A percentile compares a stretch with the other conserved stretches of the same genome.
Conservation (phyloP, 2,113 vertebrate species). For the Phalacrocorax aristotelis region DNA sequence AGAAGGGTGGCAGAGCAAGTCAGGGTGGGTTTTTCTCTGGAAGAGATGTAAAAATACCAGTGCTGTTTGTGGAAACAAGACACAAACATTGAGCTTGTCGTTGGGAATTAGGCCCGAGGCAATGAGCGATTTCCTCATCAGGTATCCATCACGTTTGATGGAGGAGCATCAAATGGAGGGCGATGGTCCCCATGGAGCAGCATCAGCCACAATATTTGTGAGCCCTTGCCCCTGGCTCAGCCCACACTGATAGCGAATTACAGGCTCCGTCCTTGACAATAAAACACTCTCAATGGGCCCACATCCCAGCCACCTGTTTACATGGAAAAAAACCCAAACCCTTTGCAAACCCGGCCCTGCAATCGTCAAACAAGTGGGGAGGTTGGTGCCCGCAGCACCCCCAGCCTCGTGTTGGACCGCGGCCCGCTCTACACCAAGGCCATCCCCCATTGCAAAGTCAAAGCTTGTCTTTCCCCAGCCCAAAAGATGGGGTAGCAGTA, state of each 20-base stretch:
- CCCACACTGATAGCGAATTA: neutral
- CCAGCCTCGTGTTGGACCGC: neutral
- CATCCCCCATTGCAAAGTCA: neutral
- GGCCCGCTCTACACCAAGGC: neutral
- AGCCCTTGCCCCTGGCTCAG: neutral
- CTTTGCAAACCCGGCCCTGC: neutral
- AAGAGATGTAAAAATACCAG: neutral
- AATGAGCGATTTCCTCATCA: neutral
- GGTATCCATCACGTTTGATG: neutral
- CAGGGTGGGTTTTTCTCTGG: too few relatives aligned
- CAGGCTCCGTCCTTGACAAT: rapidly evolving
- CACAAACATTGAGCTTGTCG: neutral
- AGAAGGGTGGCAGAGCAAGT: neutral
- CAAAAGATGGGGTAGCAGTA: rapidly evolving
- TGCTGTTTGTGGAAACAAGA: neutral
- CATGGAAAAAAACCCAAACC: neutral
- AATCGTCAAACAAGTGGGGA: neutral
- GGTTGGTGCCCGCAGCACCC: too few relatives aligned
- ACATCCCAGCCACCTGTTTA: rapidly evolving
- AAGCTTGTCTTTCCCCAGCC: neutral
- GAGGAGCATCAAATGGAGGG: neutral
- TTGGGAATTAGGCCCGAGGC: neutral
- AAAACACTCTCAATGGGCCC: neutral
- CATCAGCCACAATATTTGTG: rapidly evolving
- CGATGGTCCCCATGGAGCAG: neutral